phyloP scores from a whole-genome alignment of 2,797 vertebrate species.

The Microchirus variegatus region DNA sequence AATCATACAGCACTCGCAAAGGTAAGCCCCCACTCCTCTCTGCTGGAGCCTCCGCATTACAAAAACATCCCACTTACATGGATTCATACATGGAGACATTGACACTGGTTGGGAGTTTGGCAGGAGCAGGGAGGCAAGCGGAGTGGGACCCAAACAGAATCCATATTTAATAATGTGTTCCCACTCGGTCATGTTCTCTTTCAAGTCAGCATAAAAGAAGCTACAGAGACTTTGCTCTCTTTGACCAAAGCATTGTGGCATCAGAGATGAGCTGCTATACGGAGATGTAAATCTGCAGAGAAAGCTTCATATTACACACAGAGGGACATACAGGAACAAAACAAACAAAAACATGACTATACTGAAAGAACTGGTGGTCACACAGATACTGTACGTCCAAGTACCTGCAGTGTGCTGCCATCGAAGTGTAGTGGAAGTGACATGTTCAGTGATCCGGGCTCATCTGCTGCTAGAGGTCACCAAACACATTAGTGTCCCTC shows the following conservation, averaged over 20 bases:
- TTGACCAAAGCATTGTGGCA: constrained; percentile 59
- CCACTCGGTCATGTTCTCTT: constrained; percentile 65
- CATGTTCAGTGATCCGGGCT: constrained; percentile 75
- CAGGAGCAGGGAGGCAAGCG: constrained; percentile 48
- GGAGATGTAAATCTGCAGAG: constrained; percentile 39
- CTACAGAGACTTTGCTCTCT: constrained; percentile 58
- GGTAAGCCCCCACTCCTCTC: constrained; percentile 65
- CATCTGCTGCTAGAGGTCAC: constrained; percentile 74
- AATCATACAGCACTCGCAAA: constrained; percentile 72
- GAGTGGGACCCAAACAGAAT: constrained; percentile 74
- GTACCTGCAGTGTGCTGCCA: constrained; percentile 67
- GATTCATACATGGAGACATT: constrained; percentile 60
- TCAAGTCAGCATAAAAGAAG: constrained; percentile 79
- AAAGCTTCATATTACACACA: constrained; percentile 12
- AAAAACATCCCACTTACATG: constrained; percentile 79
- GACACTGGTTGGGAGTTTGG: constrained; percentile 54
- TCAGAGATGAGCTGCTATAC: constrained; percentile 53
- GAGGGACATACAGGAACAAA: not conserved
- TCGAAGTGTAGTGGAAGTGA: constrained; percentile 82
- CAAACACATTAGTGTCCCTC: constrained; percentile 67
- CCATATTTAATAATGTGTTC: constrained; percentile 69
- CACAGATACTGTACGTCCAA: constrained; percentile 59
- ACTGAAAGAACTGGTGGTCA: constrained; percentile 45
- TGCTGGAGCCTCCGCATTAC: constrained; percentile 71
- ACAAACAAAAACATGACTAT: not conserved